Base-by-base conservation (phyloP, 1,140 invertebrate species). In the Aphaenogaster rudis region DNA sequence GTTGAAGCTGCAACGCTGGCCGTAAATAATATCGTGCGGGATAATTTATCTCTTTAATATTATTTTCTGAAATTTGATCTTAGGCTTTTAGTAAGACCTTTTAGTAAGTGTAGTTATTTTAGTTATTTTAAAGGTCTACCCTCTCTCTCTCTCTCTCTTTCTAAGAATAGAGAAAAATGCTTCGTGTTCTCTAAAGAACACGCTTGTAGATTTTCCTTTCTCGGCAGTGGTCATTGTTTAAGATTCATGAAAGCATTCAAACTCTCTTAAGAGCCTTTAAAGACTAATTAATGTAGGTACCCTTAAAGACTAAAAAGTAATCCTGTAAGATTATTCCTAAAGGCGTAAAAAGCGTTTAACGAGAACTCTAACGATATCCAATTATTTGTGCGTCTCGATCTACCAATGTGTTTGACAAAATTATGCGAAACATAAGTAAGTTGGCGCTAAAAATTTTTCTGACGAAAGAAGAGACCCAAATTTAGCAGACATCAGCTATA, bases 171-270 rank as follows among this genome's bases (percentile, higher is more conserved):
- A 79, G 59, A 64, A 67, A 80, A 67, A 50, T 21, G 36, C 15
- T 33, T 42, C 7, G 77, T 28, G 11, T 39, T 48, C n/a, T 80
- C 8, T 67, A 17, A 54, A 42, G 63, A 80, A 80, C 48, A 42
- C 63, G 13, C 48, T 69, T 66, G 28, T 79, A 50, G 59, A 79
- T 79, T 71, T 69, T 21, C 64, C 78, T 81, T 81, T 71, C 64
- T 57, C 33, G n/a, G 50, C 78, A 69, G 33, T 57, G 63, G 64
- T 80, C 48, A 81, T 64, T 81, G 78, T 69, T 57, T 71, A 81
- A 81, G 64, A 81, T 81, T 81, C 78, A 42, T 71, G 63, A 81
- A 81, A 81, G 78, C 64, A 54, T 64, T 69, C 63, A 28, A 69
- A 64, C 64, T 50, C 64, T 69, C 64, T 81, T 54, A 69, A 52